Base-by-base conservation (phyloP, 1,140 invertebrate genomes). In the Drosophila varians region DNA sequence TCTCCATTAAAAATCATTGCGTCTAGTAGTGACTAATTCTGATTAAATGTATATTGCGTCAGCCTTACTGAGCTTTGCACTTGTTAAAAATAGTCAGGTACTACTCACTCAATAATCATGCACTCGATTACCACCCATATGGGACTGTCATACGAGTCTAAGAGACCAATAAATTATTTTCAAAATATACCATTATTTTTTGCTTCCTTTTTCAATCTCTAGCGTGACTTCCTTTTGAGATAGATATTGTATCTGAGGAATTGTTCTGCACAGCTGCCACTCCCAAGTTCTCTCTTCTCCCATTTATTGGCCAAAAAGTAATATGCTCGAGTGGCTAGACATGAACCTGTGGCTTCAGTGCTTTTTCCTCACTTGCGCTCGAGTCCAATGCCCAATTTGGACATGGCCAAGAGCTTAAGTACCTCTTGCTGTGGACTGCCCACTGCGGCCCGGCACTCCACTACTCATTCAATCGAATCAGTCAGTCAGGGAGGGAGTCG, bases 301-400 rank as follows among this genome's bases (percentile, higher is more conserved):
- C 18, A 45, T 11, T 45, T 18, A 21, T 56, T 43, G 51, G 65
- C 65, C 18, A 23, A 49, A 70, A 70, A 28, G 42, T 18, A 70
- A 45, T 70, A 57, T 57, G 34, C 36, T 43, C 46, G 25, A 70
- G 53, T 71, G 46, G 46, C 26, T 19, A 57, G 31, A 58, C 28
- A 38, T 58, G 14, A 51, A 71, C 66, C 66, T 71, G 65, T 71
- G 46, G 68, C 68, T 69, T 43, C 28, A 21, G 42, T 47, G 60
- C 40, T 16, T 62, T 61, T 48, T 42, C 28, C 16, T 7, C 11
- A 4, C 12, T 21, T 57, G 16, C 1, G 18, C 28, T 43, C 26
- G 23, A 52, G 56, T 52, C 16, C 48, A 42, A 43, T 25, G 19
- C 57, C 62, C 61, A 52, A 66, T 65, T 66, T 66, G 62, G 62